Conservation (phyloP, 2,888 invertebrate genomes). For the Polydesmus complanatus region DNA sequence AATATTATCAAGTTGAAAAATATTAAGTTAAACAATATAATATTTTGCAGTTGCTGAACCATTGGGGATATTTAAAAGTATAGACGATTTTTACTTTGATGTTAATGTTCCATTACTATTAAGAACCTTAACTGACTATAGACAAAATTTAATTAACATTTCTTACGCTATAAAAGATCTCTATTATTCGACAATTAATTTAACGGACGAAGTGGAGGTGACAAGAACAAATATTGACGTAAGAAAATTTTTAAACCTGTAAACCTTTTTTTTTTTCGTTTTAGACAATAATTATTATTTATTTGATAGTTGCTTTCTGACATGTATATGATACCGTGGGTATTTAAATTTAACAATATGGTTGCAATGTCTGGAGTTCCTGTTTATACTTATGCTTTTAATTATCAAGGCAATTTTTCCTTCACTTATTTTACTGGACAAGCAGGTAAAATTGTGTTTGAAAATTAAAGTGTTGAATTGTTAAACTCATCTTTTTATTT, state of each 20-base stretch:
- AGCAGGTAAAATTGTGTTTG: conserved; percentile 5
- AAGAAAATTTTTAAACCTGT: conserved; percentile 2
- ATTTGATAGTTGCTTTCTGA: conserved; percentile 5
- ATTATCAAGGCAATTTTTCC: background rate
- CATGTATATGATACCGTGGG: conserved; percentile 3
- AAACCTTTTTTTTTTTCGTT: background rate
- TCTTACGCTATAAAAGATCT: conserved; percentile 13
- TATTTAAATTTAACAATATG: background rate
- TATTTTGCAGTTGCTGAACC: background rate
- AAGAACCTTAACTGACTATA: background rate
- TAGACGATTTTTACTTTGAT: background rate
- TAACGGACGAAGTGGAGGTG: background rate
- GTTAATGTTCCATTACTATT: background rate
- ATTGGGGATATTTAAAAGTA: background rate
- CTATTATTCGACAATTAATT: conserved; percentile 6
- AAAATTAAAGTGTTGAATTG: background rate
- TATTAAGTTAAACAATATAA: background rate
- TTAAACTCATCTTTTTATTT: background rate
- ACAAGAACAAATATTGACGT: conserved; percentile 11
- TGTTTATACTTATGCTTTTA: conserved; percentile 9
- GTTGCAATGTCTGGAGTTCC: background rate
- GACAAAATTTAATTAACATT: conserved; percentile 4
- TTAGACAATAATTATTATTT: background rate
- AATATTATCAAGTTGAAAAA: too few relatives aligned
- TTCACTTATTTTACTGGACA: background rate